Evolutionary conservation across 2,113 vertebrate species (phyloP).

Genomic region (Butastur rufipennis): DNA sequence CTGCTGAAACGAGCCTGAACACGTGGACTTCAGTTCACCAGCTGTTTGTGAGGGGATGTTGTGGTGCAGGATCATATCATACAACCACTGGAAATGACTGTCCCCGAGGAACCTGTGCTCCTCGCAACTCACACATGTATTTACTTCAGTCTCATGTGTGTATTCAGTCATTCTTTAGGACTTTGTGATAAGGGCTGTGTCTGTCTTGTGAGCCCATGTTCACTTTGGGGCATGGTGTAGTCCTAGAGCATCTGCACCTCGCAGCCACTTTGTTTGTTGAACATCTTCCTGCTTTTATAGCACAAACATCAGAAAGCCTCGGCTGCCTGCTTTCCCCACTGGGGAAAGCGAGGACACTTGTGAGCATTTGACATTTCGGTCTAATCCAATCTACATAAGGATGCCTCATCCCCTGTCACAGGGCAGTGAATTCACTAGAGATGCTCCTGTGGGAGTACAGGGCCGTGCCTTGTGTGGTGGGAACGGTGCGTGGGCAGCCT

Average conservation of each 20-base stretch:
- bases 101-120: neutral
- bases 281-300: neutral
- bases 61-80: neutral
- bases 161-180: neutral
- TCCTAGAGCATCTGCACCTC: neutral
- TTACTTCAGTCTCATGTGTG: neutral
- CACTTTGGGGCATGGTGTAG: neutral
- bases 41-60: neutral
- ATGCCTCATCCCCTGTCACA: neutral
- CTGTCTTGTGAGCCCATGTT: neutral
- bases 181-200: neutral
- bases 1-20: neutral
- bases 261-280: neutral
- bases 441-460: neutral
- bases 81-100: neutral
- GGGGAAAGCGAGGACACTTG: neutral
- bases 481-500: neutral
- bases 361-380: slow-evolving; percentile 20
- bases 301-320: neutral
- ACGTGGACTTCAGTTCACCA: neutral
- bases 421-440: neutral
- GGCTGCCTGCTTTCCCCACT: neutral
- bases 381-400: neutral
- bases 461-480: neutral
- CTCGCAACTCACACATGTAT: neutral